Conservation (phyloP, 1,140 invertebrate species). For the Eriosoma lanigerum region DNA sequence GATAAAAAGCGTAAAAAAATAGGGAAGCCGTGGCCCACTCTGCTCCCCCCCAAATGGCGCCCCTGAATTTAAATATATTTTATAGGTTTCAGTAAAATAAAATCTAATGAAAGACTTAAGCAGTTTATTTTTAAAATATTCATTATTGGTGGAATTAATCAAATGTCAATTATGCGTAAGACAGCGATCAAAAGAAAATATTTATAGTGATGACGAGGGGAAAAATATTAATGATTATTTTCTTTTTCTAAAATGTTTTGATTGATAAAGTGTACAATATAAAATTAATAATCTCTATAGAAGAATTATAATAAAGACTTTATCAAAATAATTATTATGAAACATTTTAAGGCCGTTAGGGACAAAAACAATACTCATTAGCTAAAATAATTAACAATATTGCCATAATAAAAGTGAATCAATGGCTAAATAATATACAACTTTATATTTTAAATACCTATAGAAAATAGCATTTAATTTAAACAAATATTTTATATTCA, state of each 20-base stretch:
- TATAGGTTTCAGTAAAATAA: not conserved
- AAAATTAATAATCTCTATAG: not conserved
- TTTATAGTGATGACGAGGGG: not conserved
- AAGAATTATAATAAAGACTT: not conserved
- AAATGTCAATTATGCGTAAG: not conserved
- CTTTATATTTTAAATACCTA: not conserved
- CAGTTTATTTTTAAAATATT: not conserved
- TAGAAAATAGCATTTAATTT: not conserved
- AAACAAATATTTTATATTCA: not conserved
- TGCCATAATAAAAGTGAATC: too few relatives aligned
- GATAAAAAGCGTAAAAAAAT: too few relatives aligned
- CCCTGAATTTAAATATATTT: too few relatives aligned
- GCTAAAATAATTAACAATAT: too few relatives aligned
- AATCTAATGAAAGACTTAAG: not conserved
- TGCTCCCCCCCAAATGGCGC: too few relatives aligned
- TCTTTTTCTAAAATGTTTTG: not conserved
- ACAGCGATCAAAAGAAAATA: conserved; percentile 14
- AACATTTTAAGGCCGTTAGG: not conserved
- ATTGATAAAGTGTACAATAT: not conserved
- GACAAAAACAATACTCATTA: too few relatives aligned
- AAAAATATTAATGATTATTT: conserved; percentile 13
- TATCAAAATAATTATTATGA: not conserved
- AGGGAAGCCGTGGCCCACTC: too few relatives aligned
- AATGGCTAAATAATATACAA: too few relatives aligned
- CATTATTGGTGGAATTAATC: conserved; percentile 5